Evolutionary conservation across 1,140 invertebrate genomes (phyloP), one percentile per base, ranked within the genome.

Genomic region (Hycleus phaleratus): DNA sequence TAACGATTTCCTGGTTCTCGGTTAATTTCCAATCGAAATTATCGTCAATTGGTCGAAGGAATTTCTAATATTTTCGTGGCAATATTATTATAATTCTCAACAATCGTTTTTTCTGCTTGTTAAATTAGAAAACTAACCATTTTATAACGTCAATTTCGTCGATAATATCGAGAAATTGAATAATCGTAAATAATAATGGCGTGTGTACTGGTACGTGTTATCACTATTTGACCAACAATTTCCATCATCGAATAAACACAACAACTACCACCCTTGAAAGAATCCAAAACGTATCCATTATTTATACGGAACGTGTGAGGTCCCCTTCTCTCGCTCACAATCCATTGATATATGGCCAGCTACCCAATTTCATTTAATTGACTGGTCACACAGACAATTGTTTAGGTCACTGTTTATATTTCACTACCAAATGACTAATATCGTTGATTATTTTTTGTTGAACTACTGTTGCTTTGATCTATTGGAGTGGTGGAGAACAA

Each of bases 301-400:
- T 61, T 61, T 61, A 61, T 61, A 52, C 57, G 32, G 32, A 32
- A 62, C 59, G 60, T 64, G 63, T 64, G 63, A 64, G 63, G 63
- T 64, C 63, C 54, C 49, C 50, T 64, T 60, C 54, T 44, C 50
- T 7, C 32, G 7, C 4, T 32, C 32, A 5, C 32, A 32, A 32
- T 32, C 7, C 32, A 32, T 32, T 64, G 63, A 64, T 64, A 62
- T 64, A 64, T 62, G 60, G 57, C 25, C 52, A 56, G 60, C 57
- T 62, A 32, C 32, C 63, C 63, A 64, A 64, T 64, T 64, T 57
- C 48, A 62, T 64, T 64, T 64, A 64, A 64, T 64, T 64, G 63
- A 64, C 63, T 64, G 60, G 60, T 64, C 62, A 64, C 59, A 63
- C 51, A 47, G 44, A 32, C 32, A 59, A 59, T 45, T 55, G 26